Evolutionary conservation across 2,888 invertebrate genomes (phyloP), one percentile per base, ranked within the genome.

Genomic region (Encarsia formosa): DNA sequence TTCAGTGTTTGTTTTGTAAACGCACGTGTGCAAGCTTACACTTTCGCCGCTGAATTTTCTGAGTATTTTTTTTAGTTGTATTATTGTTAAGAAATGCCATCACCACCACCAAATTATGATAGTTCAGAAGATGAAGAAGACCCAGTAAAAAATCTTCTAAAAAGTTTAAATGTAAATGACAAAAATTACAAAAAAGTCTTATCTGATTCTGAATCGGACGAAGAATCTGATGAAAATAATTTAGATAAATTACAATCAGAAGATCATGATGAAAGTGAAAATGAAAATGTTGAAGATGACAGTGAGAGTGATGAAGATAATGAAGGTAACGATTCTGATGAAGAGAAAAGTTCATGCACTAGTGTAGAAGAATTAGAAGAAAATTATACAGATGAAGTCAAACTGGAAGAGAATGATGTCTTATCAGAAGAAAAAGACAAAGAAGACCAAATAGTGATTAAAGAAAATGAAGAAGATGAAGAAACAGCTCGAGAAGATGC

Each of bases 61-160:
- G n/a, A n/a, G n/a, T n/a, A n/a, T n/a, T n/a, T n/a, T n/a, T n/a
- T n/a, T n/a, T n/a, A n/a, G n/a, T n/a, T n/a, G n/a, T n/a, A n/a
- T n/a, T n/a, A n/a, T n/a, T n/a, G n/a, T n/a, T n/a, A n/a, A n/a
- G n/a, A n/a, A n/a, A n/a, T n/a, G n/a, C n/a, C n/a, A n/a, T n/a
- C n/a, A 55, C 70, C 69, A 42, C 65, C 68, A 53, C 60, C 77
- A 43, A 77, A 79, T 49, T 67, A 65, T 11, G 75, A 75, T 34
- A 68, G 67, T 20, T 71, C 72, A 1, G 78, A 77, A 50, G 79
- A 80, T 54, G 79, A 80, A 51, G 62, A 65, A 52, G 62, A 65
- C 74, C 73, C 77, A 4, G 77, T 78, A 62, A 76, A 74, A 32
- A 76, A 78, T 60, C 66, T 84, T 38, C 65, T 84, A 19, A 77